Evolutionary conservation across 2,797 vertebrate genomes (phyloP), one percentile per base, ranked within the genome.

Genomic region (Myoxocephalus aenaeus): DNA sequence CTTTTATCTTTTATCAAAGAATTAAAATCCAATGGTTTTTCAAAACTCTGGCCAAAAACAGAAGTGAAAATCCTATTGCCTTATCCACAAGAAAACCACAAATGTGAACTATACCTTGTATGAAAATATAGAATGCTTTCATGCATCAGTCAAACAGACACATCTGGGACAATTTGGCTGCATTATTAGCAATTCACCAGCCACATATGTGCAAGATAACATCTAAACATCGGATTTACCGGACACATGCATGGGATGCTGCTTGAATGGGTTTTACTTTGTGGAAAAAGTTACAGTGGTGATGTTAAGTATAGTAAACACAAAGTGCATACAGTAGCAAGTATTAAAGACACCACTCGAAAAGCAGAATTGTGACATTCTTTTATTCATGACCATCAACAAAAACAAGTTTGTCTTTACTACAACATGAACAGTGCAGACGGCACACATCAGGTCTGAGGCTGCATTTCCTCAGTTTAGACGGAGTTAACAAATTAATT

Each of bases 371-470:
- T 85, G 61, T 64, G 64, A 86, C 64, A 69, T 38, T 84, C 44
- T 86, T 89, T 87, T 70, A 88, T 90, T 87, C 44, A 74, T 80
- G 14, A 72, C 4, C 62, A 79, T 68, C 54, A 87, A 89, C 61
- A 86, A 86, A 81, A 86, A 85, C 25, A 65, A 8, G 22, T 53
- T 70, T 81, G 36, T 82, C 70, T 40, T 81, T 32, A 70, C 53
- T 57, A 73, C 59, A 73, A 82, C 61, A 61, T 34, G 38, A 73
- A 89, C 62, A 7, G 20, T 38, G 61, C 65, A 42, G 48, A 68
- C 78, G 69, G 56, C 40, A 38, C 17, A 61, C 51, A 58, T 42
- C 69, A 65, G 78, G 29, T 65, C 67, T 79, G 61, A 13, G 56
- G 11, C 38, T 20, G 54, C 70, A 66, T 77, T 71, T 74, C 27